These are phyloP conservation scores for Odocoileus virginianus DNA, from an alignment of 2,113 vertebrate species.

Conservation along the genomic window DNA sequence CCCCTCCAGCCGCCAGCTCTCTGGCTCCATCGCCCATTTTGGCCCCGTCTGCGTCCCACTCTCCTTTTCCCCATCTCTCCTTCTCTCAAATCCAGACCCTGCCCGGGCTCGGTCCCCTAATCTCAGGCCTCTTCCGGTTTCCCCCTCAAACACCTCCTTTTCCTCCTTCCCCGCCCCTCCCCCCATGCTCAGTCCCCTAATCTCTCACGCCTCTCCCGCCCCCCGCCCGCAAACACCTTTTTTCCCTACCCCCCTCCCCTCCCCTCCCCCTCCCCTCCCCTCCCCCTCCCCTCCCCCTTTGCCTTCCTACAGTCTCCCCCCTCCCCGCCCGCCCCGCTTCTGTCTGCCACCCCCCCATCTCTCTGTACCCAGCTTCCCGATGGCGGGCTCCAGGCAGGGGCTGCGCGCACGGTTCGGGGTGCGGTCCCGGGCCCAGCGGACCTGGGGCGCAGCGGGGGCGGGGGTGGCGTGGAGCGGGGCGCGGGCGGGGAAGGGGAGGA, in stretches of 20 bases:
- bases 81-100: neutral
- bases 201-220: neutral
- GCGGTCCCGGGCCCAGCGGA: neutral
- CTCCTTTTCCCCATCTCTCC: neutral
- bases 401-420: neutral
- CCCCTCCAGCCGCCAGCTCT: slow-evolving; percentile 53
- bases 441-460: neutral
- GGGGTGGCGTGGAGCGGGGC: neutral
- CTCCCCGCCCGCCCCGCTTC: rapidly evolving
- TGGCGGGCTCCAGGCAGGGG: neutral
- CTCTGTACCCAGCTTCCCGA: rapidly evolving
- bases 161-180: rapidly evolving
- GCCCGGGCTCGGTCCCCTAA: neutral
- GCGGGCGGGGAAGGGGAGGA: neutral
- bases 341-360: neutral
- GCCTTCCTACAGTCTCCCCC: too few species aligned
- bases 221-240: neutral
- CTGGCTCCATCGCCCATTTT: neutral
- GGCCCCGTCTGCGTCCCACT: neutral
- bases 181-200: neutral
- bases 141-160: neutral
- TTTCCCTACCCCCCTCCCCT: too few species aligned
- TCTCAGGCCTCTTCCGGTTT: neutral
- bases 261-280: neutral
- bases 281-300: rapidly evolving